A percentile compares a stretch with the other conserved stretches of the same genome.
These are phyloP conservation scores for Popillia japonica DNA, from an alignment of 1,140 invertebrate genomes.

Conservation along the genomic window DNA sequence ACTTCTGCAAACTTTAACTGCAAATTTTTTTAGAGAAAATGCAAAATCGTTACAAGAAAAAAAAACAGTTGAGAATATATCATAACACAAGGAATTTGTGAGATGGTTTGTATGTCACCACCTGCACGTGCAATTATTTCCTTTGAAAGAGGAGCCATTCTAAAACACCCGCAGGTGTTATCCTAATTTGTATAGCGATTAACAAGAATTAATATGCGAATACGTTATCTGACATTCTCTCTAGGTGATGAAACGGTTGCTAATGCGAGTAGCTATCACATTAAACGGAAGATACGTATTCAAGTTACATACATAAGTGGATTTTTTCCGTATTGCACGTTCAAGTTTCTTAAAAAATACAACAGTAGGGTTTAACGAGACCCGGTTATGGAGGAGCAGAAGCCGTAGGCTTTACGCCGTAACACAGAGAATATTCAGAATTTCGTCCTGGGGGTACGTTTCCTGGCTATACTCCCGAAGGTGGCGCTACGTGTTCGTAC, in stretches of 20 bases:
- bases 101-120: too few species aligned
- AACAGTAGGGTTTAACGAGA: constrained; percentile 16
- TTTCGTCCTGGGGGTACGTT: constrained; percentile 26
- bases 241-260: background rate
- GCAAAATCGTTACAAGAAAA: too few species aligned
- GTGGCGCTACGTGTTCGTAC: constrained; percentile 5
- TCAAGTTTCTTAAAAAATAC: constrained; percentile 21
- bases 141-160: background rate
- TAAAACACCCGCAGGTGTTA: background rate
- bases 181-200: background rate
- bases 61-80: too few species aligned
- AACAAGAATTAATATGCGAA: background rate
- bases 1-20: too few species aligned
- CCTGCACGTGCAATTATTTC: too few species aligned
- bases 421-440: constrained; percentile 23
- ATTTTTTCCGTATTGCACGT: background rate
- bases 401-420: background rate
- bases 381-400: background rate
- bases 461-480: constrained; percentile 27
- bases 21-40: background rate
- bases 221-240: background rate
- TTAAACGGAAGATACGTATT: constrained; percentile 23
- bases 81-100: too few species aligned
- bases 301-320: constrained; percentile 20
- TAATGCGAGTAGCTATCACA: background rate